Conservation (phyloP, 2,888 invertebrate genomes). For the Tenthredo livida region DNA sequence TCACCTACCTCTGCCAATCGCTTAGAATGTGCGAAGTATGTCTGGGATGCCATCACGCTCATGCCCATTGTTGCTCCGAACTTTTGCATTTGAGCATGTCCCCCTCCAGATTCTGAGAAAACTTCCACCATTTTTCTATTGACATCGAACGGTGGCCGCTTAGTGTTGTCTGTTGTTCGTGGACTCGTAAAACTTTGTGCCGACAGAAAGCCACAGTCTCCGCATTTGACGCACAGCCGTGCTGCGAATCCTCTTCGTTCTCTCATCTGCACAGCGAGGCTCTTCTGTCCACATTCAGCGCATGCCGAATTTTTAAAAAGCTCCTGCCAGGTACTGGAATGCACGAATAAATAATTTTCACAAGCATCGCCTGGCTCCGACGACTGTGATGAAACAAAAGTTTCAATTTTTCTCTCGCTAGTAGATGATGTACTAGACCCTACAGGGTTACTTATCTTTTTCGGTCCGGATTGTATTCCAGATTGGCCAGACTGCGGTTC, state of each 20-base stretch:
- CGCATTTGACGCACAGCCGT: no score
- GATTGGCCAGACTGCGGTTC: not conserved
- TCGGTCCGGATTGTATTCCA: not conserved
- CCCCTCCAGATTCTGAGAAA: slow-evolving; percentile 9
- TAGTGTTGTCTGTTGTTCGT: no score
- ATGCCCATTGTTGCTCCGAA: slow-evolving; percentile 14
- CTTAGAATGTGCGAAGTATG: no score
- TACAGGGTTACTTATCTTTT: not conserved
- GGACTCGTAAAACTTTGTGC: no score
- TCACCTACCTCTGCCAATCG: no score
- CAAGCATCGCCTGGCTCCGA: slow-evolving; percentile 14
- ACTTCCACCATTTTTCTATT: slow-evolving; percentile 1
- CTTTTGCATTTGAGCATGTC: slow-evolving; percentile 23
- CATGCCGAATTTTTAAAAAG: not conserved
- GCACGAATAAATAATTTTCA: slow-evolving; percentile 5
- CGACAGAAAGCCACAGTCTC: no score
- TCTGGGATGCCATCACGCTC: not conserved
- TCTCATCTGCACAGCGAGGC: slow-evolving; percentile 17
- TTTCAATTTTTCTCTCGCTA: not conserved
- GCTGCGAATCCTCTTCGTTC: slow-evolving; percentile 11
- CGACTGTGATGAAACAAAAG: slow-evolving; percentile 6
- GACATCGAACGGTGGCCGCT: slow-evolving; percentile 11
- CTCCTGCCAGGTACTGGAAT: slow-evolving; percentile 14
- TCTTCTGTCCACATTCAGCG: slow-evolving; percentile 9
- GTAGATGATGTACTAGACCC: slow-evolving; percentile 7